Evolutionary conservation across 2,113 vertebrate genomes (phyloP).

Genomic region (Carassius auratus): DNA sequence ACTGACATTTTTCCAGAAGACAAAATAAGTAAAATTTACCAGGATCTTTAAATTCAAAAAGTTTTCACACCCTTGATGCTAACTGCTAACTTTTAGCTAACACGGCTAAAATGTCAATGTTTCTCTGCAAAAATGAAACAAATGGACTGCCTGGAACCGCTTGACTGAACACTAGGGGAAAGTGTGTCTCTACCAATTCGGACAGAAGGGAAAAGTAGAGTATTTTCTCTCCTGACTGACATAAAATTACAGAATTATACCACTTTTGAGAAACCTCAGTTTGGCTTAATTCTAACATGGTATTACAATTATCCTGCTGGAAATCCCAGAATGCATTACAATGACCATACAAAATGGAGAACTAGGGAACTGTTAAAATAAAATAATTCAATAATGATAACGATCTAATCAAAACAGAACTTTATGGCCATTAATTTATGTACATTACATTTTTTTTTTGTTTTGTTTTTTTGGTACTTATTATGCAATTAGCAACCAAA

Average conservation of each 20-base stretch:
- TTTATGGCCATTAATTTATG: not conserved
- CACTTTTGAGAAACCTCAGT: not conserved
- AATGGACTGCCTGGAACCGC: not conserved
- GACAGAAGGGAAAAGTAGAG: slow-evolving; percentile 14
- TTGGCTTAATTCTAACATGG: not conserved
- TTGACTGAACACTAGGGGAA: not conserved
- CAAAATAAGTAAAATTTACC: not conserved
- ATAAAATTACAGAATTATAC: not conserved
- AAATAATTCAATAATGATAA: not conserved
- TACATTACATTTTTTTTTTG: no score
- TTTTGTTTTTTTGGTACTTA: no score
- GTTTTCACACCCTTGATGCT: not conserved
- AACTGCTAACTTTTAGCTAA: not conserved
- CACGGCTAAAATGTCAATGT: slow-evolving; percentile 46
- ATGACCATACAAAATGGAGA: not conserved
- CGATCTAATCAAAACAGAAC: not conserved
- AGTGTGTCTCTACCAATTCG: not conserved
- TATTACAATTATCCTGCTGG: no score
- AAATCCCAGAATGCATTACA: not conserved
- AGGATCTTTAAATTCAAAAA: no score
- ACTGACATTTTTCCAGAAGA: not conserved
- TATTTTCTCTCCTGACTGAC: not conserved
- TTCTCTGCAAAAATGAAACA: slow-evolving; percentile 20
- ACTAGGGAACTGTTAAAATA: not conserved
- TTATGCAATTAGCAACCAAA: no score